Evolutionary conservation across 2,113 vertebrate species (phyloP).

Genomic region (Rhipidura dahli): DNA sequence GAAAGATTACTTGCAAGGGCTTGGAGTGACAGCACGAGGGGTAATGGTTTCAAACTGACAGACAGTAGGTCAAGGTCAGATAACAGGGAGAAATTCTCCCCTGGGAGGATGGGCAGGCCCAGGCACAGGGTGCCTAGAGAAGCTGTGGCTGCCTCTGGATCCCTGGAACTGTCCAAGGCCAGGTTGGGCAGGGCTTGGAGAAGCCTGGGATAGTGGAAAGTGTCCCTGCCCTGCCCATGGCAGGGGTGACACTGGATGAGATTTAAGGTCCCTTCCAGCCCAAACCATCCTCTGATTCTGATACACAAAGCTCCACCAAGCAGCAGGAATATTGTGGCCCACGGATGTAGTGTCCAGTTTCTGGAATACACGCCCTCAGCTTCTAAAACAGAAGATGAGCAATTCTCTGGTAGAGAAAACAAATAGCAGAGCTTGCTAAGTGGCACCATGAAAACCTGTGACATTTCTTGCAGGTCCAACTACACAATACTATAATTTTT

Average conservation of each 20-base stretch:
- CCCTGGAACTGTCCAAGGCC: not conserved
- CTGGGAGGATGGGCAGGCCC: fast-evolving
- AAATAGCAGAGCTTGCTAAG: not conserved
- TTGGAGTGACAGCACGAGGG: not conserved
- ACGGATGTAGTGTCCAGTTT: not conserved
- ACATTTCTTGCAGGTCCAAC: not conserved
- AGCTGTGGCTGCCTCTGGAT: not conserved
- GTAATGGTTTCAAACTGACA: not conserved
- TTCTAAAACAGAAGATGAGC: not conserved
- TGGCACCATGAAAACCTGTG: not conserved
- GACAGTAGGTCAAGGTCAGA: too few relatives aligned
- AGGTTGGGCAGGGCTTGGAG: not conserved
- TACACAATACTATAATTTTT: not conserved
- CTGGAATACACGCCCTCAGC: not conserved
- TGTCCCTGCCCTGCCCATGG: not conserved
- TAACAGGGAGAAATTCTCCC: not conserved
- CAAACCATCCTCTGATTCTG: not conserved
- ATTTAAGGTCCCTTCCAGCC: not conserved
- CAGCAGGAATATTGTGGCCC: not conserved
- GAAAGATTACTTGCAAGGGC: not conserved
- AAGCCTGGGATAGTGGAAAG: not conserved
- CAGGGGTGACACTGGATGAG: fast-evolving
- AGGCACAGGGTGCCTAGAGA: not conserved
- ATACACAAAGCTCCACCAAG: not conserved
- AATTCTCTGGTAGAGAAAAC: not conserved